These are phyloP conservation scores for Plectropomus leopardus DNA, from an alignment of 2,113 vertebrate species.

Conservation along the genomic window DNA sequence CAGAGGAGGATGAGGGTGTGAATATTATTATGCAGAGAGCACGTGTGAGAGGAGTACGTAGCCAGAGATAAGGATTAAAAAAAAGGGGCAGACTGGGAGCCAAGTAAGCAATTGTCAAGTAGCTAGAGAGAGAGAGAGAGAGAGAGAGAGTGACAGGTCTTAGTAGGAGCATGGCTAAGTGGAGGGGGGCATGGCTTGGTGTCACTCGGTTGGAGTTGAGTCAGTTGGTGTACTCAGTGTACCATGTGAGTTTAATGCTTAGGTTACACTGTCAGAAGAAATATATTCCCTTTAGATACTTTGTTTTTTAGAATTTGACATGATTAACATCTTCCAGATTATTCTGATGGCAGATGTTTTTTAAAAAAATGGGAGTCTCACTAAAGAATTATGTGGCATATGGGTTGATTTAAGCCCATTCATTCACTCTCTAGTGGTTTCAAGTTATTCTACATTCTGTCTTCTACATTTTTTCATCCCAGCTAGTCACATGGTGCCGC, in stretches of 20 bases:
- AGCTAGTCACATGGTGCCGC: too few relatives aligned
- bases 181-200: conserved; percentile 59
- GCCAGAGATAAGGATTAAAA: conserved; percentile 48
- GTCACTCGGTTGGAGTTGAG: conserved; percentile 65
- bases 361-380: background rate
- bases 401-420: background rate
- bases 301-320: background rate
- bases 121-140: conserved; percentile 36
- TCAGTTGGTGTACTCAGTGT: conserved; percentile 46
- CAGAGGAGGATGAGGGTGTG: conserved; percentile 65
- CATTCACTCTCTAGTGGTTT: background rate
- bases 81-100: conserved; percentile 46
- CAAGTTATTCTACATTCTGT: too few relatives aligned
- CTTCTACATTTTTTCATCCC: too few relatives aligned
- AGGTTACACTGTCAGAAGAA: conserved; percentile 19
- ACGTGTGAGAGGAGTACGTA: conserved; percentile 60
- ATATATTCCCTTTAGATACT: background rate
- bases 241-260: conserved; percentile 28
- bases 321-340: background rate
- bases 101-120: conserved; percentile 59
- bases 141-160: conserved; percentile 66
- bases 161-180: conserved; percentile 68
- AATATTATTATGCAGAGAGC: conserved; percentile 68
- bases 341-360: background rate
- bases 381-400: background rate